Evolutionary conservation across 2,113 vertebrate species (phyloP).

Genomic region (Gobiocypris rarus): DNA sequence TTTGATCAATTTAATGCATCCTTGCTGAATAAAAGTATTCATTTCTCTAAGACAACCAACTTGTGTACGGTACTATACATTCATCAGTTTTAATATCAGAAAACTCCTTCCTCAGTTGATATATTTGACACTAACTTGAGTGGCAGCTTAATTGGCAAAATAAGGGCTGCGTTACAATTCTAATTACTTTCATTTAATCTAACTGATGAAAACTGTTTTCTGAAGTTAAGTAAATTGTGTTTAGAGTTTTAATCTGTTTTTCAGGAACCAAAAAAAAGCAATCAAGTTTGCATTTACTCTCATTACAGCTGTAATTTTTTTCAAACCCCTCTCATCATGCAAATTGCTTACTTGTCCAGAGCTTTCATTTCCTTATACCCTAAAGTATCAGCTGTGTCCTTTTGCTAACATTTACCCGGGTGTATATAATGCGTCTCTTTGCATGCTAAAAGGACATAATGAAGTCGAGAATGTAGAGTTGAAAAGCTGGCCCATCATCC

Average conservation of each 20-base stretch:
- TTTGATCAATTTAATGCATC: neutral
- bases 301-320: neutral
- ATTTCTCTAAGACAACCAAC: neutral
- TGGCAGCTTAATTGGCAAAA: neutral
- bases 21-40: neutral
- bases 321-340: neutral
- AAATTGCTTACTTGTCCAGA: neutral
- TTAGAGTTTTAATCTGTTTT: neutral
- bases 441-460: slow-evolving; percentile 13
- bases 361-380: neutral
- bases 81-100: neutral
- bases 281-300: neutral
- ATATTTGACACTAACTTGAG: neutral
- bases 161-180: neutral
- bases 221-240: neutral
- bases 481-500: slow-evolving; percentile 2
- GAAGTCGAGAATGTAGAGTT: neutral
- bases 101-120: neutral
- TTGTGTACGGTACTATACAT: too few species aligned
- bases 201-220: neutral
- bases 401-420: neutral
- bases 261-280: neutral
- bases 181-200: neutral
- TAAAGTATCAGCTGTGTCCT: neutral
- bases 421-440: neutral